A percentile compares a stretch with the other conserved stretches of the same genome.
These are phyloP conservation scores for Dasyprocta punctata DNA, from an alignment of 2,113 vertebrate genomes.

Conservation along the genomic window DNA sequence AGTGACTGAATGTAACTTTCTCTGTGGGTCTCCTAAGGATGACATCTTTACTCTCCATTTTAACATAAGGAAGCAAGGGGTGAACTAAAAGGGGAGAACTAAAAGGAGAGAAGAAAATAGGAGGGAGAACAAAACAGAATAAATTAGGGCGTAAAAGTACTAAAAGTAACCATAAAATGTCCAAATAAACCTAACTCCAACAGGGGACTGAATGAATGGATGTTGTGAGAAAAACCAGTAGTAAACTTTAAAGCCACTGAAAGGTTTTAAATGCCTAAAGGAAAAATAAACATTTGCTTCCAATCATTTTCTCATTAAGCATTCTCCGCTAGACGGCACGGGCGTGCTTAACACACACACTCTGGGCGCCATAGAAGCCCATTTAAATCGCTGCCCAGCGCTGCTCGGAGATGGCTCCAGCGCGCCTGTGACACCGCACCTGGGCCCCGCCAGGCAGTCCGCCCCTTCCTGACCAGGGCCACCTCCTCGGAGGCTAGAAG, in stretches of 20 bases:
- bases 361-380: neutral
- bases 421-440: neutral
- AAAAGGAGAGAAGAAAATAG: neutral
- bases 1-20: conserved; percentile 3
- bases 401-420: neutral
- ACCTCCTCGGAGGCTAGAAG: conserved; percentile 49
- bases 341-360: conserved; percentile 41
- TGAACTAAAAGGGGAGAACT: neutral
- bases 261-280: conserved; percentile 79
- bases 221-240: conserved; percentile 72
- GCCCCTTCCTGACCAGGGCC: neutral
- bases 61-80: neutral
- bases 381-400: neutral
- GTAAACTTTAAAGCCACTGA: conserved; percentile 78
- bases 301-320: conserved; percentile 77
- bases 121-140: neutral
- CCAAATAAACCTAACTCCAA: conserved; percentile 50
- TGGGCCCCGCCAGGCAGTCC: neutral
- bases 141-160: neutral
- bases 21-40: neutral
- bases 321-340: conserved; percentile 63
- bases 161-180: conserved; percentile 53
- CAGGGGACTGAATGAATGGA: conserved; percentile 67
- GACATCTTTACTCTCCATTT: conserved; percentile 34
- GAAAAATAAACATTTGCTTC: conserved; percentile 81